Conservation (phyloP, 2,888 invertebrate genomes). For the Mythimna albipuncta region DNA sequence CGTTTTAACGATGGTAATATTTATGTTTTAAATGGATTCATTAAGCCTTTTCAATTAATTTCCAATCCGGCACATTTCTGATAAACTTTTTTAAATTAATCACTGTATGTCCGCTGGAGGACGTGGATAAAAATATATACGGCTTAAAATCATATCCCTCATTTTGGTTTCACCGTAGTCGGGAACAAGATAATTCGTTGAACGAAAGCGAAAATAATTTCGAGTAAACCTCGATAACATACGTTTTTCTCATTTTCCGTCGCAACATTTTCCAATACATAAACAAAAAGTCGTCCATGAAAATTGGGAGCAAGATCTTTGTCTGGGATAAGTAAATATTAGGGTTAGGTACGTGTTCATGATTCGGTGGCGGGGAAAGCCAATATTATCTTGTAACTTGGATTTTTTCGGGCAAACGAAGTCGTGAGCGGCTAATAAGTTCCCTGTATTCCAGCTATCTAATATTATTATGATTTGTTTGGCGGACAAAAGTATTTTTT, state of each 20-base stretch:
- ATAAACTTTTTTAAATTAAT: too few species aligned
- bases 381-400: conserved; percentile 45
- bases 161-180: too few species aligned
- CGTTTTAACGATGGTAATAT: too few species aligned
- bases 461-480: conserved; percentile 13
- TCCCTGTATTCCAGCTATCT: conserved; percentile 10
- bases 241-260: conserved; percentile 41
- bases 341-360: conserved; percentile 41
- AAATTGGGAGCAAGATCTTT: conserved; percentile 55
- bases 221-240: conserved; percentile 13
- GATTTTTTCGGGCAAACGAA: conserved; percentile 39
- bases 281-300: conserved; percentile 48
- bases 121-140: too few species aligned
- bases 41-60: too few species aligned
- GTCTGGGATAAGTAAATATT: conserved; percentile 59
- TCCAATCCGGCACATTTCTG: too few species aligned
- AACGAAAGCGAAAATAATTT: conserved; percentile 9
- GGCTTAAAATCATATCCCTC: too few species aligned
- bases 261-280: conserved; percentile 48
- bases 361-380: conserved; percentile 39
- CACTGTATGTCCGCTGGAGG: too few species aligned
- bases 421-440: conserved; percentile 43
- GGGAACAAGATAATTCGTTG: neutral
- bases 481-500: neutral
- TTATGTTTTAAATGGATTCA: too few species aligned